Conservation (phyloP, 2,888 invertebrate species). For the Drosophila kokeensis region DNA sequence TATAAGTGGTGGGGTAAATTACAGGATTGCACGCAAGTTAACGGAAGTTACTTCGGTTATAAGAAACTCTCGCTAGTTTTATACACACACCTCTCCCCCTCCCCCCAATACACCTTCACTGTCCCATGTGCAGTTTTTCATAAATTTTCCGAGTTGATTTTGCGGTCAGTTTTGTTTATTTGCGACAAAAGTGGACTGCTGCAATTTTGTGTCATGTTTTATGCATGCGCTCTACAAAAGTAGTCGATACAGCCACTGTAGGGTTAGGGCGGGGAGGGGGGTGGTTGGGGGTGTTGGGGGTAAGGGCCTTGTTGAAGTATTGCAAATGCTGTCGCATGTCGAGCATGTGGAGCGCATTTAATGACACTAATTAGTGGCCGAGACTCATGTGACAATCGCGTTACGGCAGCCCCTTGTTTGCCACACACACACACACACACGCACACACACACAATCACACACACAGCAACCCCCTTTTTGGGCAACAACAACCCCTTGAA, state of each 20-base stretch:
- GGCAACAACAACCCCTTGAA: slow-evolving; percentile 18
- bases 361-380: slow-evolving; percentile 85
- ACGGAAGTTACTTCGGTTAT: slow-evolving; percentile 65
- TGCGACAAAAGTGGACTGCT: slow-evolving; percentile 37
- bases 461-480: slow-evolving; percentile 14
- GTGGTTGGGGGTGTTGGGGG: background rate
- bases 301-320: slow-evolving; percentile 21
- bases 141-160: slow-evolving; percentile 43
- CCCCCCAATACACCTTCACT: background rate
- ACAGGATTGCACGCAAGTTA: slow-evolving; percentile 73
- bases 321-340: slow-evolving; percentile 68
- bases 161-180: slow-evolving; percentile 75
- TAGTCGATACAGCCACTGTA: slow-evolving; percentile 9
- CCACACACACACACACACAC: background rate
- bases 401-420: slow-evolving; percentile 52
- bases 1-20: slow-evolving; percentile 44
- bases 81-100: background rate
- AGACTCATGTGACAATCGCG: slow-evolving; percentile 84
- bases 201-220: slow-evolving; percentile 73
- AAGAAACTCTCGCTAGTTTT: slow-evolving; percentile 47
- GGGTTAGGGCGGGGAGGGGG: background rate
- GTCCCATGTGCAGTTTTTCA: background rate
- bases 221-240: slow-evolving; percentile 44
- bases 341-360: slow-evolving; percentile 82
- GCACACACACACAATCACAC: background rate